Evolutionary conservation across 1,140 invertebrate genomes (phyloP).

Genomic region (Drosophila lacteicornis): DNA sequence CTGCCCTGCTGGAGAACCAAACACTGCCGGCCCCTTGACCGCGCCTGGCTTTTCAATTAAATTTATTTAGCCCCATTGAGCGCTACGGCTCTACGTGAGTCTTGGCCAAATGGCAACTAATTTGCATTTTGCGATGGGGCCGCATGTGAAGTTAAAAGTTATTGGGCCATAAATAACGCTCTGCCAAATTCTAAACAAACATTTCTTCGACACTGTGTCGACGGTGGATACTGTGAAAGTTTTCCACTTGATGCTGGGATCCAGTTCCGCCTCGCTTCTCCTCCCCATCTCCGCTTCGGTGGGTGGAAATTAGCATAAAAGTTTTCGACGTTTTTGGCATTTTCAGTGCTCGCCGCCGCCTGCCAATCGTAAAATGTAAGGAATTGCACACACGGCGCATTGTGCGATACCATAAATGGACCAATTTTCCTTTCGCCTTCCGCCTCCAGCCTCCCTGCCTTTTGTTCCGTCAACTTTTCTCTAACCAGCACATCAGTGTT

Average conservation of each 20-base stretch:
- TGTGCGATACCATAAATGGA: slow-evolving; percentile 67
- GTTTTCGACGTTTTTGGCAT: slow-evolving; percentile 47
- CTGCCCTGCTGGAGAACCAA: background rate
- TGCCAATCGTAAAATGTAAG: slow-evolving; percentile 75
- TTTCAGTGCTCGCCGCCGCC: slow-evolving; percentile 53
- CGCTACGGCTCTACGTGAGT: slow-evolving; percentile 39
- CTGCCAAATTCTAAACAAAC: slow-evolving; percentile 80
- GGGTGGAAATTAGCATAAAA: slow-evolving; percentile 78
- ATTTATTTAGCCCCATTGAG: slow-evolving; percentile 54
- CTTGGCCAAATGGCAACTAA: slow-evolving; percentile 66
- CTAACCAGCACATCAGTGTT: slow-evolving; percentile 17
- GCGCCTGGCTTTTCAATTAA: slow-evolving; percentile 50
- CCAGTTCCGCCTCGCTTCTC: background rate
- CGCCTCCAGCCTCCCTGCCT: slow-evolving; percentile 52
- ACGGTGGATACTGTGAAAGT: slow-evolving; percentile 68
- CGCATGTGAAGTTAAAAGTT: slow-evolving; percentile 82
- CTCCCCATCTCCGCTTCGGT: slow-evolving; percentile 13
- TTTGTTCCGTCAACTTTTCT: slow-evolving; percentile 46
- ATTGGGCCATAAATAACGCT: slow-evolving; percentile 81
- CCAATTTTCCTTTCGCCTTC: slow-evolving; percentile 63
- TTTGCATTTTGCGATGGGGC: slow-evolving; percentile 65
- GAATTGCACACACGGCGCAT: slow-evolving; percentile 66
- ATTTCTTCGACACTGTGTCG: slow-evolving; percentile 65
- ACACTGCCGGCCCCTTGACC: background rate
- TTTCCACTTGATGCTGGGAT: slow-evolving; percentile 70